Conservation (phyloP, 2,888 invertebrate species). For the Oconnorella tubifera region DNA sequence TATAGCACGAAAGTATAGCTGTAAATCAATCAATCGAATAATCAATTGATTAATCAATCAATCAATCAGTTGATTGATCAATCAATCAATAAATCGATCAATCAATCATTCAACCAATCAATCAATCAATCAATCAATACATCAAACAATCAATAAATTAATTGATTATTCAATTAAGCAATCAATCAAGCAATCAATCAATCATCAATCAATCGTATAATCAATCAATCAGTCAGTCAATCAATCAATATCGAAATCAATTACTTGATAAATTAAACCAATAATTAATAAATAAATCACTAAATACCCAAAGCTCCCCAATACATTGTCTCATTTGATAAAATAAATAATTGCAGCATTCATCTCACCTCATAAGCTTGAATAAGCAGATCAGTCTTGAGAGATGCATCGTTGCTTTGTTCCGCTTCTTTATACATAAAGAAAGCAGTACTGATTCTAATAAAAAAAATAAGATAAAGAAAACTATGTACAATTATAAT, state of each 20-base stretch:
- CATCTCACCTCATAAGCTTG: conserved; percentile 40
- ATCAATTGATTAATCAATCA: neutral
- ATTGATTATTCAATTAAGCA: neutral
- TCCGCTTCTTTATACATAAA: conserved; percentile 40
- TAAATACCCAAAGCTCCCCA: too few relatives aligned
- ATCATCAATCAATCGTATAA: neutral
- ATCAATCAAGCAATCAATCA: neutral
- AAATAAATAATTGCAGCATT: conserved; percentile 6
- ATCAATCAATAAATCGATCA: neutral
- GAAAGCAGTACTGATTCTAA: conserved; percentile 43
- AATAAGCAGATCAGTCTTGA: conserved; percentile 34
- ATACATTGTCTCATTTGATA: too few relatives aligned
- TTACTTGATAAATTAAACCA: too few relatives aligned
- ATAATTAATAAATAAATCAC: too few relatives aligned
- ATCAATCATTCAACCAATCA: neutral
- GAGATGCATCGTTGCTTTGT: conserved; percentile 22
- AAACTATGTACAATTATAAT: too few relatives aligned
- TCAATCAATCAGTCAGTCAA: neutral
- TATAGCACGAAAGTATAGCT: conserved; percentile 46
- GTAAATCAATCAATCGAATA: conserved; percentile 16
- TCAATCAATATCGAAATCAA: too few relatives aligned
- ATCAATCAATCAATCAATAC: neutral
- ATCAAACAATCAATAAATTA: neutral
- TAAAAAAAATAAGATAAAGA: too few relatives aligned
- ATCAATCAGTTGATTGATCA: too few relatives aligned